A percentile compares a stretch with the other conserved stretches of the same genome.
These are phyloP conservation scores for Diarsia dahlii DNA, from an alignment of 2,888 invertebrate genomes.

Conservation along the genomic window DNA sequence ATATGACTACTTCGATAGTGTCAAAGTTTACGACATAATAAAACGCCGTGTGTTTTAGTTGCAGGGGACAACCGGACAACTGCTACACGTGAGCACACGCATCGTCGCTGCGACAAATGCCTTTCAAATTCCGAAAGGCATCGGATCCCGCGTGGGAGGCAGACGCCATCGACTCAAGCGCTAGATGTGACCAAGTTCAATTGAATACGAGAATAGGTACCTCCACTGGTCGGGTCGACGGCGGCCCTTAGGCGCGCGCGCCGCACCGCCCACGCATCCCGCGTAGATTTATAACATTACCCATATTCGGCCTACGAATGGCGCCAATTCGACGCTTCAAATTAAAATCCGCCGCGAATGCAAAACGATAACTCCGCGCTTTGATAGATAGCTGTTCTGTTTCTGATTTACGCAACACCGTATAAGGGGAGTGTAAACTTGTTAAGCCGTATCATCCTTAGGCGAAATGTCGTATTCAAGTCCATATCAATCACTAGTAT, in stretches of 20 bases:
- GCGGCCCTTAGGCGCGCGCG: slow-evolving; percentile 78
- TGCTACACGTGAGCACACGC: slow-evolving; percentile 79
- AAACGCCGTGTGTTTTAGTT: slow-evolving; percentile 79
- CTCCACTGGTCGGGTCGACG: slow-evolving; percentile 68
- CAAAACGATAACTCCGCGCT: slow-evolving; percentile 82
- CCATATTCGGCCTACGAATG: slow-evolving; percentile 89
- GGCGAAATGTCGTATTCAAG: slow-evolving; percentile 63
- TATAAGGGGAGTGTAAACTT: slow-evolving; percentile 76
- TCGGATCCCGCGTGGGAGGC: slow-evolving; percentile 82
- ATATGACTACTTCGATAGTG: slow-evolving; percentile 70
- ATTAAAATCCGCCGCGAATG: slow-evolving; percentile 86
- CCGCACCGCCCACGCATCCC: slow-evolving; percentile 80
- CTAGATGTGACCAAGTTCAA: slow-evolving; percentile 83
- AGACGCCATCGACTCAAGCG: slow-evolving; percentile 79
- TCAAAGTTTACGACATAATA: slow-evolving; percentile 81
- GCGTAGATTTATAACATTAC: slow-evolving; percentile 89
- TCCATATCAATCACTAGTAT: slow-evolving; percentile 67
- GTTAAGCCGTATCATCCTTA: slow-evolving; percentile 69
- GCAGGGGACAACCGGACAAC: slow-evolving; percentile 73
- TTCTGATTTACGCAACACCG: slow-evolving; percentile 84
- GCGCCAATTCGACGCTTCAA: slow-evolving; percentile 90
- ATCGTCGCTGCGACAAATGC: slow-evolving; percentile 85
- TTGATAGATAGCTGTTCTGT: slow-evolving; percentile 85
- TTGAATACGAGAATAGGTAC: slow-evolving; percentile 80
- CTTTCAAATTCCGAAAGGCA: slow-evolving; percentile 89